Percentiles rank a stretch among this genome's conserved stretches.
Evolutionary conservation across 2,113 vertebrate species (phyloP).

Genomic region (Etheostoma spectabile): DNA sequence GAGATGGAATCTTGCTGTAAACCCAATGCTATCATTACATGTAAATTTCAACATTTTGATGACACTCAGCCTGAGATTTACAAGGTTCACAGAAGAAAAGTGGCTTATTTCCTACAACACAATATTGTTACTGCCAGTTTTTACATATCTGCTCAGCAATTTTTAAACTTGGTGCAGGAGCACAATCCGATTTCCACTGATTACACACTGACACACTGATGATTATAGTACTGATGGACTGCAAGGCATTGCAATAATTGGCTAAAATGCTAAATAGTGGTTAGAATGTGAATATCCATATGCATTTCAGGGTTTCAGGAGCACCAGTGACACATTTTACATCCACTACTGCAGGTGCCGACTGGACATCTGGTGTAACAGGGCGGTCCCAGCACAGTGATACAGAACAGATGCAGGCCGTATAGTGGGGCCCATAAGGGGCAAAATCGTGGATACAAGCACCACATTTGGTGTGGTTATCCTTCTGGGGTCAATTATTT

Average conservation of each 20-base stretch:
- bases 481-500: too few relatives aligned
- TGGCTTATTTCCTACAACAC: background rate
- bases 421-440: too few relatives aligned
- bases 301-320: constrained; percentile 18
- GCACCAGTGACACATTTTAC: background rate
- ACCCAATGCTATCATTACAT: constrained; percentile 42
- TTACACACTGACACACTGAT: background rate
- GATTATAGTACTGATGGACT: background rate
- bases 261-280: background rate
- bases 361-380: background rate
- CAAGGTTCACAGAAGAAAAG: background rate
- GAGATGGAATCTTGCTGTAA: constrained; percentile 8
- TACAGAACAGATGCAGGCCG: background rate
- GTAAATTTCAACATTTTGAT: constrained; percentile 34
- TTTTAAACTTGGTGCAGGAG: background rate
- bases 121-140: background rate
- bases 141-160: background rate
- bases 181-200: background rate
- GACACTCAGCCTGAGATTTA: background rate
- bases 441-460: too few relatives aligned
- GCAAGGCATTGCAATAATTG: background rate
- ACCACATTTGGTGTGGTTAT: too few relatives aligned
- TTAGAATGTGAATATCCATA: background rate
- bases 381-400: too few relatives aligned
- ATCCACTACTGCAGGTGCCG: background rate